Evolutionary conservation across 2,888 invertebrate species (phyloP), one percentile per base, ranked within the genome.

Genomic region (Thera britannica): DNA sequence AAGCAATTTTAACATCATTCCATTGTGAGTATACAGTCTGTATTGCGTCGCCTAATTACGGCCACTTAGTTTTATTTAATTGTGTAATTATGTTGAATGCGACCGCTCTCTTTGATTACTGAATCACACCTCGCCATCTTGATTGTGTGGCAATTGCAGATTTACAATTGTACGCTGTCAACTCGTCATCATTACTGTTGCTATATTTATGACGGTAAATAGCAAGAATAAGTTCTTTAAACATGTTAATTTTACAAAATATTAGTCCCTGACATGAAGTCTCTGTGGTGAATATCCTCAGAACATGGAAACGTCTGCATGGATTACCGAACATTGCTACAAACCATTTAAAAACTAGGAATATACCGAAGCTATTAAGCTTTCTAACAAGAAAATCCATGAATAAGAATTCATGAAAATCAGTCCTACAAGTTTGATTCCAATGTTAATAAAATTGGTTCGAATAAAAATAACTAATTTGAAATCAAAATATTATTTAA

Each of bases 11-110:
- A 70, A 58, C 65, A 60, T 48, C 60, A 60, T 59, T 59, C 54
- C 68, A 55, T 65, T 63, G 70, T 70, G 58, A 38, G 52, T 57
- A 68, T 80, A 76, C 69, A 75, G 73, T 77, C 75, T 54, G 69
- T 70, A 79, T 76, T 70, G 73, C 67, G 55, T 56, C 74, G 79
- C 78, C 74, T 79, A 77, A 84, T 69, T 69, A 84, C 82, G 80
- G 74, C 74, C 79, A 80, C 79, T 84, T 83, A 83, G 85, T 87
- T 62, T 87, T 81, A 80, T 78, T 81, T 85, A 87, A 88, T 88
- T 85, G 81, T 78, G 75, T 83, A 84, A 87, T 87, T 85, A 82
- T 65, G 73, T 58, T 69, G 68, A 68, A 68, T 68, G 65, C 54
- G 83, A 77, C 75, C 74, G 80, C 77, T 77, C 73, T 73, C 75